Conservation (phyloP, 2,797 vertebrate genomes). For the Myotis planiceps region DNA sequence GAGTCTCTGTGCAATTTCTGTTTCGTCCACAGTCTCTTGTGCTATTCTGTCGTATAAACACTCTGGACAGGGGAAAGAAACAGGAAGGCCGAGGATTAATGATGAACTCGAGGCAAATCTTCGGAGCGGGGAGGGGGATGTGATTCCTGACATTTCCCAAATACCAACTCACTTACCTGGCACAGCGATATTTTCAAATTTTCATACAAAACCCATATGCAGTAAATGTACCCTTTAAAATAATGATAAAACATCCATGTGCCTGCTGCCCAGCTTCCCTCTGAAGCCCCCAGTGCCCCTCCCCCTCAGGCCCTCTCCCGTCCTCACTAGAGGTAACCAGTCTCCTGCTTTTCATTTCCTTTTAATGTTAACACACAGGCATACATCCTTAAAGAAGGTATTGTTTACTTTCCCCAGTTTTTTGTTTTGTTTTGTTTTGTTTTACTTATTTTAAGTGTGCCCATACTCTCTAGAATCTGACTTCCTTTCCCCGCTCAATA, state of each 20-base stretch:
- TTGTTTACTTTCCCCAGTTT: not conserved
- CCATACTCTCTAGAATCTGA: not conserved
- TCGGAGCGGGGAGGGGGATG: not conserved
- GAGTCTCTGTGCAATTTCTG: slow-evolving; percentile 99
- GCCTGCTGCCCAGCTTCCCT: not conserved
- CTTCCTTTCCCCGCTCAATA: not conserved
- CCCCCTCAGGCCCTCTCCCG: accelerated
- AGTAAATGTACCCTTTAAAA: not conserved
- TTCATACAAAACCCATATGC: not conserved
- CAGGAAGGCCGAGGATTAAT: slow-evolving; percentile 73
- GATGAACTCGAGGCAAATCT: slow-evolving; percentile 66
- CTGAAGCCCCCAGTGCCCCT: not conserved
- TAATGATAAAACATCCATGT: not conserved
- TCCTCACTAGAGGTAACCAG: not conserved
- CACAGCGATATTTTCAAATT: not conserved
- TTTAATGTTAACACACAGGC: not conserved
- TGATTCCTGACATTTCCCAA: slow-evolving; percentile 13
- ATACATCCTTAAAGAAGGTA: not conserved
- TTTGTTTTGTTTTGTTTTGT: not conserved
- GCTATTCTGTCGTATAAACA: slow-evolving; percentile 99
- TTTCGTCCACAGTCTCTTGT: slow-evolving; percentile 98
- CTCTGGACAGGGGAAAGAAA: slow-evolving; percentile 88
- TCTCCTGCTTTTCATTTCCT: not conserved
- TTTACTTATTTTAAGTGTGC: not conserved
- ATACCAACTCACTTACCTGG: not conserved